A percentile compares a stretch with the other conserved stretches of the same genome.
Evolutionary conservation across 2,888 invertebrate species (phyloP).

Genomic region (Scelioninae gen. 2): DNA sequence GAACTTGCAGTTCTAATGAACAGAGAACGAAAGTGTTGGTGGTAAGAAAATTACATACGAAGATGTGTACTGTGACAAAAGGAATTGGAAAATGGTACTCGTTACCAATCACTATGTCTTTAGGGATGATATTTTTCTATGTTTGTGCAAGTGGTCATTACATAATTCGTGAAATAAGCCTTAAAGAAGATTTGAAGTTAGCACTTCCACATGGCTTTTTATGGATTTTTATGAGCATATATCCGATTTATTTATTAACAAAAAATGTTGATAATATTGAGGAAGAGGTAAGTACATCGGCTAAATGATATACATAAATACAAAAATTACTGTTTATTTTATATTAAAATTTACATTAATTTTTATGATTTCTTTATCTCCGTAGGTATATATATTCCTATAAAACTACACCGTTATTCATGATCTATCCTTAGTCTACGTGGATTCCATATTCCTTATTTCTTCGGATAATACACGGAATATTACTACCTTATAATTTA

Average conservation of each 20-base stretch:
- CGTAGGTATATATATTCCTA: too few relatives aligned
- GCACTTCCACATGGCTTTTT: neutral
- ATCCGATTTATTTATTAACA: neutral
- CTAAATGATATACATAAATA: too few relatives aligned
- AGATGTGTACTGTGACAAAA: neutral
- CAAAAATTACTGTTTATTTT: too few relatives aligned
- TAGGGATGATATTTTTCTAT: neutral
- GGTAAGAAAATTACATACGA: neutral
- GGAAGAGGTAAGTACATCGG: neutral
- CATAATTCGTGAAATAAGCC: neutral
- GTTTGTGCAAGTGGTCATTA: neutral
- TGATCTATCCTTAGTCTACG: too few relatives aligned
- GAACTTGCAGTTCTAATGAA: neutral
- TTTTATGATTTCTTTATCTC: too few relatives aligned
- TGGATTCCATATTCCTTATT: too few relatives aligned
- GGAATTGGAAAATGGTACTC: conserved; percentile 16
- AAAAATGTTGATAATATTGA: neutral
- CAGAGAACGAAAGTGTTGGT: neutral
- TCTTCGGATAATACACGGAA: too few relatives aligned
- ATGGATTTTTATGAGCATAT: neutral
- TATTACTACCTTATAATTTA: too few relatives aligned
- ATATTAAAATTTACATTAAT: too few relatives aligned
- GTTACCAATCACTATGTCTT: conserved; percentile 13
- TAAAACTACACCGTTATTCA: too few relatives aligned
- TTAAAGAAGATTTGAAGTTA: neutral